Base-by-base conservation (phyloP, 2,797 vertebrate species). In the Cyclopterus lumpus region DNA sequence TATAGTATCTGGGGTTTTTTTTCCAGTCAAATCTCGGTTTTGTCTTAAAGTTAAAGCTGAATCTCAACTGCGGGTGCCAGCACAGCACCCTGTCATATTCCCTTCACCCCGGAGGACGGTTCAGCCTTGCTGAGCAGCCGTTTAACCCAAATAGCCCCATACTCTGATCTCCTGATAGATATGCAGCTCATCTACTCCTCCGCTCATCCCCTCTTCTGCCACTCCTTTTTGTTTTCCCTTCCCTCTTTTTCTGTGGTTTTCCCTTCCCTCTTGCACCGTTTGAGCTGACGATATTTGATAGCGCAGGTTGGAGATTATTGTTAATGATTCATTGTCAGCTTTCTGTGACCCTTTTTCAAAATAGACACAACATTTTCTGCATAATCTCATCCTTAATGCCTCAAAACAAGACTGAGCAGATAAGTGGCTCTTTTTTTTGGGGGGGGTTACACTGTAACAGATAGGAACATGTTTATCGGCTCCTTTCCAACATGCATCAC, bases 91-190 rank as follows among this genome's bases (percentile, higher is more conserved):
- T 66, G 71, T 69, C 80, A 75, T 69, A 73, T 77, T 83, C 48
- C 62, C 71, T n/a, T 81, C 71, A 78, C 62, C 72, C 76, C 14
- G 1, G 30, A 65, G 73, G 71, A 79, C 77, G 72, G 81, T 73
- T 83, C 79, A 81, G 81, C 77, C 60, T 77, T 61, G 58, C 76
- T 66, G 80, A 88, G 72, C 86, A 86, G 78, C 81, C 72, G 40
- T 92, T 93, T 93, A 93, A 88, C 88, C 86, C 86, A 91, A 89
- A 90, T 88, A 90, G 84, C 67, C 85, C 59, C 57, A 12, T 53
- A 61, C 87, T 89, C 82, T 91, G 92, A 93, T 92, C 86, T 85
- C 49, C 70, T 51, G 49, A 88, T 84, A 91, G 88, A 93, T 92
- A 91, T 90, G 90, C 87, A 86, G 80, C 81, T 91, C 89, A 89